phyloP scores from a whole-genome alignment of 2,888 invertebrate genomes.

The Lumbricus terrestris region DNA sequence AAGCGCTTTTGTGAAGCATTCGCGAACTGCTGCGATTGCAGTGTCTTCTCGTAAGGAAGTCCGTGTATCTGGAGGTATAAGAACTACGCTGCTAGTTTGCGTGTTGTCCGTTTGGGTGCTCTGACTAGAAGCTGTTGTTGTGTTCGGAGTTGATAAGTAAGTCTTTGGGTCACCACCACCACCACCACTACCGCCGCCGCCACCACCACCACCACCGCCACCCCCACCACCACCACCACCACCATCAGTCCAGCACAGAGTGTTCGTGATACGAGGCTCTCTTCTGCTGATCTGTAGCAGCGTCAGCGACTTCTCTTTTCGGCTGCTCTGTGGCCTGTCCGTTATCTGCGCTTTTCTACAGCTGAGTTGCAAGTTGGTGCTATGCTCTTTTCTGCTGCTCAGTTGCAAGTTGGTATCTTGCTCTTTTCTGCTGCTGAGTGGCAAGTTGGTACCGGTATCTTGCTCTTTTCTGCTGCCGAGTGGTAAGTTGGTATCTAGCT shows the following conservation, averaged over 20 bases:
- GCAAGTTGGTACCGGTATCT: not conserved
- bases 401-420: not conserved
- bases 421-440: not conserved
- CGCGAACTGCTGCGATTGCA: not conserved
- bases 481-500: not conserved
- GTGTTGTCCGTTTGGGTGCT: not conserved
- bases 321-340: not conserved
- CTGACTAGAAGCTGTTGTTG: not conserved
- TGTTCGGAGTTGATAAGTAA: not conserved
- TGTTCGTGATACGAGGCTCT: not conserved
- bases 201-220: no score
- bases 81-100: not conserved
- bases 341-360: not conserved
- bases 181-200: no score
- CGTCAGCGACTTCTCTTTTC: not conserved
- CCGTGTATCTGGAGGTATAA: not conserved
- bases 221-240: no score
- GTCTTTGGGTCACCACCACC: no score
- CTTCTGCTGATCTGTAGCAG: not conserved
- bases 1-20: not conserved
- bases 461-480: not conserved
- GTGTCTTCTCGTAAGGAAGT: not conserved
- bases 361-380: not conserved
- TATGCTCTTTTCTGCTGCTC: not conserved
- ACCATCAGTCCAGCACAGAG: not conserved